Percentiles rank a stretch among this genome's conserved stretches.
These are phyloP conservation scores for Drosophila prostipennis DNA, from an alignment of 2,888 invertebrate species.

Conservation along the genomic window DNA sequence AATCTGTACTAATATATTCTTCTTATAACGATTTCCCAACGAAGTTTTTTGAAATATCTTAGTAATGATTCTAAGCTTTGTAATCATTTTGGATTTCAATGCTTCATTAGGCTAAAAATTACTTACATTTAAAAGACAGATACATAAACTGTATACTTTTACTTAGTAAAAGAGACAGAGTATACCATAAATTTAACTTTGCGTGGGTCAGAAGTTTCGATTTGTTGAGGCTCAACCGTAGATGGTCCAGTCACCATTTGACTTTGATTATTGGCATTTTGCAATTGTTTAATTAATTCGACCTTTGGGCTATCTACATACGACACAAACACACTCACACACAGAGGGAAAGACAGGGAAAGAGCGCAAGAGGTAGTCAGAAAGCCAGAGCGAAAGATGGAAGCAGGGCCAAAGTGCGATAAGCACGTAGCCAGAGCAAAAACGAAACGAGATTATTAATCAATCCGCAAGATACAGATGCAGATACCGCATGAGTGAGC, in stretches of 20 bases:
- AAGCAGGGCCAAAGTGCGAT: conserved; percentile 72
- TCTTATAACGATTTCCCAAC: too few relatives aligned
- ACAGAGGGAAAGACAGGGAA: not conserved
- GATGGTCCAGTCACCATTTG: not conserved
- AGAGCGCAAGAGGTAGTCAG: conserved; percentile 14
- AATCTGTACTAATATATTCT: too few relatives aligned
- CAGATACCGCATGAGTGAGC: conserved; percentile 34
- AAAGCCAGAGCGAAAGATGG: conserved; percentile 50
- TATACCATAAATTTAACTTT: too few relatives aligned
- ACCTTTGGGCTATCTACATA: conserved; percentile 59
- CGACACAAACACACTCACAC: not conserved
- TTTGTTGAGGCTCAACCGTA: not conserved
- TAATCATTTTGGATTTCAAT: too few relatives aligned
- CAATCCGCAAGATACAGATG: conserved; percentile 76
- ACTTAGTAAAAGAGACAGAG: too few relatives aligned
- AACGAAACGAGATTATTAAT: conserved; percentile 75
- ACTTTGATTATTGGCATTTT: conserved; percentile 31
- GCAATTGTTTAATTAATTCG: conserved; percentile 67
- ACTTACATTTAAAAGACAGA: too few relatives aligned
- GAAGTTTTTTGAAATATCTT: too few relatives aligned
- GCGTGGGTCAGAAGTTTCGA: too few relatives aligned
- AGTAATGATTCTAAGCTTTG: too few relatives aligned
- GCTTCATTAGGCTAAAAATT: too few relatives aligned
- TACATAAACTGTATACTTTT: too few relatives aligned
- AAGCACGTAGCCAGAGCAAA: conserved; percentile 72